Evolutionary conservation across 1,140 invertebrate species (phyloP), one percentile per base, ranked within the genome.

Genomic region (Drosophila ironensis): DNA sequence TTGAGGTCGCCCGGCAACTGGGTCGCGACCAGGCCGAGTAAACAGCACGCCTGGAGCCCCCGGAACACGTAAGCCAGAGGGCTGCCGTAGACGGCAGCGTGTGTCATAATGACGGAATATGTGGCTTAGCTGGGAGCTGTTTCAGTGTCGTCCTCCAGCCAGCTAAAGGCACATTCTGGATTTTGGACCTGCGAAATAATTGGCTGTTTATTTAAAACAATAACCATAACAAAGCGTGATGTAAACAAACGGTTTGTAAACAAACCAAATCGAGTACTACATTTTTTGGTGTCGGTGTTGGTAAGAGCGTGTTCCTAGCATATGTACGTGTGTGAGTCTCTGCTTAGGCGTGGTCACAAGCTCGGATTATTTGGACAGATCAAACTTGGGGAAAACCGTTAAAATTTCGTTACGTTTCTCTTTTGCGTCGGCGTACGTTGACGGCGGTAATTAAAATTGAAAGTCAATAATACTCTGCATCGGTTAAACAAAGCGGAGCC

Each of bases 161-260:
- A 57, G 38, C 74, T 61, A 80, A 80, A 86, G 71, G 71, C 74
- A 86, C 80, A 86, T 86, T 64, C 64, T 84, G n/a, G 46, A 72
- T 52, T 59, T 25, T 40, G n/a, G 38, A 37, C 61, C 80, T 86
- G 56, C 46, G 78, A 84, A 60, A 68, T 59, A 42, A 27, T 25
- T 57, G 42, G 2, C 35, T 80, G 73, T 84, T 82, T 82, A 73
- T 84, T 78, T 73, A 25, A n/a, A 48, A 50, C 57, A 54, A 33
- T 35, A 53, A 53, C n/a, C n/a, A n/a, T n/a, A 42, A 66, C n/a
- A n/a, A n/a, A n/a, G n/a, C n/a, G n/a, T n/a, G 35, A 35, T 28
- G 40, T 78, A 59, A 71, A 80, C 71, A 81, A 71, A 66, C 41
- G 16, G 27, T 41, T 41, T 41, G 22, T 60, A 44, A 68, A 56